Base-by-base conservation (phyloP, 2,797 vertebrate genomes). In the Euthynnus affinis region DNA sequence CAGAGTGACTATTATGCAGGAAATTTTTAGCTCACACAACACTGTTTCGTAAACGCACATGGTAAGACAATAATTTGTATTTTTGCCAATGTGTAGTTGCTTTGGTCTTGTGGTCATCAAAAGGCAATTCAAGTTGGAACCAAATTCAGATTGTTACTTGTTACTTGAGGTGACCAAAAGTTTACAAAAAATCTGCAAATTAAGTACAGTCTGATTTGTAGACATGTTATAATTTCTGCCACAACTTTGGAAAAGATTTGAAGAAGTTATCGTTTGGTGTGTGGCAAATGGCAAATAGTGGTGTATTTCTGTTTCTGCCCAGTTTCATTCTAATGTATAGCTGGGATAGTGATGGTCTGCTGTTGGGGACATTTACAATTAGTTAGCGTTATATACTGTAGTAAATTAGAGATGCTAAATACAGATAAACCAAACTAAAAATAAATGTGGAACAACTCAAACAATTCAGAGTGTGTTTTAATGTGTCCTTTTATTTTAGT, bases 301-400 rank as follows among this genome's bases (percentile, higher is more conserved):
- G 29, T 49, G 69, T 66, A 51, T 15, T 44, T 79, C 46, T 75
- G 18, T 66, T 61, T 59, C 69, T 73, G 37, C 53, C 61, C 44
- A 40, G 56, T 63, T 0, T 81, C 58, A 1, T 72, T 79, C 62
- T 74, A 52, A 80, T 58, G 51, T 62, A n/a, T 29, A 14, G 34
- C 42, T 8, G 0, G 9, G 59, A 80, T 23, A 13, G 42, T 0
- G 18, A 20, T n/a, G 70, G 10, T 74, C 65, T 74, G 61, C 70
- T 56, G 44, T 57, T 15, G 17, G 14, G 7, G 69, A 62, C 4
- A 1, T 49, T 14, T 44, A 22, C 52, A 46, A 14, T 46, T 56
- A 4, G 42, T n/a, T 17, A 58, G 20, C 22, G 29, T 64, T n/a
- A 40, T 5, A 40, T 29, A 23, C 5, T 10, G 20, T 9, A 23